Percentiles rank a stretch among this genome's conserved stretches.
These are phyloP conservation scores for Geotrypetes seraphini DNA, from an alignment of 2,797 vertebrate species.

Conservation along the genomic window DNA sequence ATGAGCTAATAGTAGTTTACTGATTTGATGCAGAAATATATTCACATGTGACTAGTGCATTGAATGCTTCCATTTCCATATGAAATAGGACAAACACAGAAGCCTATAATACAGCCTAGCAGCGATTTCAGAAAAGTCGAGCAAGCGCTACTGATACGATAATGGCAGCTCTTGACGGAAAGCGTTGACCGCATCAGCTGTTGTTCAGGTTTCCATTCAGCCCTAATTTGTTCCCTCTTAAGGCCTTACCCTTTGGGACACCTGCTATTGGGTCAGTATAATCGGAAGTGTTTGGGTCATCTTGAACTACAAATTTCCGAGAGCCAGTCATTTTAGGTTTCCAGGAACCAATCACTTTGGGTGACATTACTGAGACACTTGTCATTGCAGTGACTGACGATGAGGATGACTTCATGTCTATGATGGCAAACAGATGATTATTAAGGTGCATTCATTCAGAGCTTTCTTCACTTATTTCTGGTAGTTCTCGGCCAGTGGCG, in stretches of 20 bases:
- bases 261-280: conserved; percentile 91
- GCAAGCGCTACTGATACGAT: conserved; percentile 12
- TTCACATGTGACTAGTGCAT: no score
- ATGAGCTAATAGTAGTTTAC: no score
- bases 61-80: no score
- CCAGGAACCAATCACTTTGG: conserved; percentile 91
- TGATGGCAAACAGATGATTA: conserved; percentile 95
- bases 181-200: conserved; percentile 44
- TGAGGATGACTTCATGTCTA: conserved; percentile 94
- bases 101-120: no score
- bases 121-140: conserved; percentile 18
- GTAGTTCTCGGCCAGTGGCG: conserved; percentile 21
- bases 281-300: conserved; percentile 91
- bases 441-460: conserved; percentile 43
- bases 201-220: conserved; percentile 78
- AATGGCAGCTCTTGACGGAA: conserved; percentile 5
- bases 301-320: conserved; percentile 88
- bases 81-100: no score
- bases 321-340: conserved; percentile 94
- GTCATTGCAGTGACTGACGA: conserved; percentile 85
- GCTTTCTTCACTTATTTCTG: conserved; percentile 27
- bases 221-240: conserved; percentile 63
- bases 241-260: conserved; percentile 97
- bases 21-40: no score
- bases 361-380: conserved; percentile 87